phyloP scores from a whole-genome alignment of 2,797 vertebrate species.

The Benthosema pterotum region DNA sequence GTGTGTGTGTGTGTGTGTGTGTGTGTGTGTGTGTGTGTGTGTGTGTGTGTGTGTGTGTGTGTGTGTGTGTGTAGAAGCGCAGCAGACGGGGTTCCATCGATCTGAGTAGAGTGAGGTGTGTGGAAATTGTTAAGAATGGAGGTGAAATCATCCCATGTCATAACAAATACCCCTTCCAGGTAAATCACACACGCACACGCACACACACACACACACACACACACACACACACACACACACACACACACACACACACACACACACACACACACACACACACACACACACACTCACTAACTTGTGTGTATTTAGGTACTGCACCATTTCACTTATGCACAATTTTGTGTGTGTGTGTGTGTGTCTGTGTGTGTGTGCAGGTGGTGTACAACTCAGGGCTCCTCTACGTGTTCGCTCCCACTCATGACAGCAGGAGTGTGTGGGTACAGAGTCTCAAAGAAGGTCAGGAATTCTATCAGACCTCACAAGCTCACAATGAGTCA shows the following conservation, averaged over 20 bases:
- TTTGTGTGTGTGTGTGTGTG: conserved; percentile 5
- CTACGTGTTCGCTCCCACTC: conserved; percentile 90
- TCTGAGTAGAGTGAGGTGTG: conserved; percentile 88
- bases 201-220: conserved; percentile 33
- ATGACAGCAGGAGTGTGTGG: conserved; percentile 86
- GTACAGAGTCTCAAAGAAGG: conserved; percentile 92
- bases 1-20: conserved; percentile 14
- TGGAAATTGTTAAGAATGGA: conserved; percentile 89
- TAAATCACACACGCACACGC: conserved; percentile 55
- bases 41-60: not conserved
- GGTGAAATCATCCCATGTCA: conserved; percentile 86
- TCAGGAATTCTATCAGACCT: conserved; percentile 74
- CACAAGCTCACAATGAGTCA: no score
- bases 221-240: conserved; percentile 14
- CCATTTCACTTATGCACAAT: not conserved
- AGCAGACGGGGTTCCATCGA: conserved; percentile 89
- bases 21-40: not conserved
- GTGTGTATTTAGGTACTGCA: not conserved
- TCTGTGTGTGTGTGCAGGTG: conserved; percentile 75
- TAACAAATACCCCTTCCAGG: conserved; percentile 97
- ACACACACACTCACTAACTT: not conserved
- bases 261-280: conserved; percentile 7
- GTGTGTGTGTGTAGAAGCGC: conserved; percentile 81
- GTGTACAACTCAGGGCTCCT: conserved; percentile 88
- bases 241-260: not conserved